These are phyloP conservation scores for Phyllopteryx taeniolatus DNA, from an alignment of 2,113 vertebrate species.

Conservation along the genomic window DNA sequence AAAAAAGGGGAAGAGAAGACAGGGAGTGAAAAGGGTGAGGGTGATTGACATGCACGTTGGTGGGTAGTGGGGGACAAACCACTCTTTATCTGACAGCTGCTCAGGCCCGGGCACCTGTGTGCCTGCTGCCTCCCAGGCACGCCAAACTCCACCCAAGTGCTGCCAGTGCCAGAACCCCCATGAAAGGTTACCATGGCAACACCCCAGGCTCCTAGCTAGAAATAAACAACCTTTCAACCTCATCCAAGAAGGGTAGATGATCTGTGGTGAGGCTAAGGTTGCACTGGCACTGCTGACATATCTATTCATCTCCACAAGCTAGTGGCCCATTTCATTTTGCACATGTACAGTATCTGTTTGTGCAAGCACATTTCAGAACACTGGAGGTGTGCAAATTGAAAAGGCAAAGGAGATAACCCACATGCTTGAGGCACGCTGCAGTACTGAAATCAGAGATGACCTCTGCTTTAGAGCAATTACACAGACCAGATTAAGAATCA, in stretches of 20 bases:
- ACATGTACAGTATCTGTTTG: constrained; percentile 29
- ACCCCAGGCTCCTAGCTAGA: constrained; percentile 46
- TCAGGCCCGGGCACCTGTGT: constrained; percentile 67
- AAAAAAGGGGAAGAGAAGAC: constrained; percentile 57
- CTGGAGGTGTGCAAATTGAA: constrained; percentile 8
- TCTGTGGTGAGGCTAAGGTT: constrained; percentile 47
- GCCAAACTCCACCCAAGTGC: constrained; percentile 64
- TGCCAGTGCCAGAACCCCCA: constrained; percentile 52
- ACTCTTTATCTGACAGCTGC: constrained; percentile 71
- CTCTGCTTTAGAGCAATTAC: constrained; percentile 59
- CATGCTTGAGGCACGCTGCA: constrained; percentile 43
- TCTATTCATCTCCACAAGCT: constrained; percentile 37
- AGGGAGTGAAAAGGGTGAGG: constrained; percentile 62
- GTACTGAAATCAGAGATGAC: constrained; percentile 22
- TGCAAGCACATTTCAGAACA: constrained; percentile 8
- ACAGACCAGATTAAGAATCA: constrained; percentile 59
- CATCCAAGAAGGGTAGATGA: constrained; percentile 57
- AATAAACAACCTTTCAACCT: constrained; percentile 68
- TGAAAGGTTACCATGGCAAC: constrained; percentile 66
- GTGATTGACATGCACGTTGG: constrained; percentile 64
- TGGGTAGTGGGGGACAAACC: constrained; percentile 54
- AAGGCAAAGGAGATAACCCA: constrained; percentile 24
- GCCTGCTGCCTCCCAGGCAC: constrained; percentile 58
- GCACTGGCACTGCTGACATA: constrained; percentile 23
- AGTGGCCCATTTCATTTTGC: constrained; percentile 23